Percentiles rank a stretch among this genome's conserved stretches.
phyloP scores from a whole-genome alignment of 2,888 invertebrate genomes.

The Ennomos quercinarius region DNA sequence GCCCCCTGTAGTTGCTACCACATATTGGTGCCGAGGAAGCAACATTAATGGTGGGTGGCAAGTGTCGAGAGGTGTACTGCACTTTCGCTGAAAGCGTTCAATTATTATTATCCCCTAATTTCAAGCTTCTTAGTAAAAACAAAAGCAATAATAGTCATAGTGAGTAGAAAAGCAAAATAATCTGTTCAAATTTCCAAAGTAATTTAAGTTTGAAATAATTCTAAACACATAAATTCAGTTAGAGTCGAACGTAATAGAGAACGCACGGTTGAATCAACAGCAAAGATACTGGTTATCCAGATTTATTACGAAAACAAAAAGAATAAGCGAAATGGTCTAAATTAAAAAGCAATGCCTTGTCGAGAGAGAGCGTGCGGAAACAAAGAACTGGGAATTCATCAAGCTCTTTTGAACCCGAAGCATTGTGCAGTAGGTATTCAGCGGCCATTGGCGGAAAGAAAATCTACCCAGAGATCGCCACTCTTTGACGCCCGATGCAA shows the following conservation, averaged over 20 bases:
- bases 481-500: conserved; percentile 79
- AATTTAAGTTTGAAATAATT: neutral
- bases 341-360: conserved; percentile 84
- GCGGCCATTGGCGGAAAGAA: conserved; percentile 76
- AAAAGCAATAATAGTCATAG: no score
- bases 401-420: conserved; percentile 81
- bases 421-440: conserved; percentile 71
- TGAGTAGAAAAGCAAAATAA: no score
- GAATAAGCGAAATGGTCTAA: conserved; percentile 77
- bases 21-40: no score
- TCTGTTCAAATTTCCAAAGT: no score
- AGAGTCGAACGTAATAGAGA: conserved; percentile 17
- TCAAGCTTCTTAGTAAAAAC: no score
- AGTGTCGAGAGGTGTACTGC: no score
- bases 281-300: conserved; percentile 63
- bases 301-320: conserved; percentile 78
- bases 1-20: no score
- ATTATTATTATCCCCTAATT: no score
- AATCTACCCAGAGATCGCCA: conserved; percentile 77
- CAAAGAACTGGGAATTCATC: conserved; percentile 82
- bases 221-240: conserved; percentile 2
- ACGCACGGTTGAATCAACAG: conserved; percentile 42
- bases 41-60: no score
- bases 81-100: no score
- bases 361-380: conserved; percentile 79